Conservation (phyloP, 2,888 invertebrate species). For the Xestia sexstrigata region DNA sequence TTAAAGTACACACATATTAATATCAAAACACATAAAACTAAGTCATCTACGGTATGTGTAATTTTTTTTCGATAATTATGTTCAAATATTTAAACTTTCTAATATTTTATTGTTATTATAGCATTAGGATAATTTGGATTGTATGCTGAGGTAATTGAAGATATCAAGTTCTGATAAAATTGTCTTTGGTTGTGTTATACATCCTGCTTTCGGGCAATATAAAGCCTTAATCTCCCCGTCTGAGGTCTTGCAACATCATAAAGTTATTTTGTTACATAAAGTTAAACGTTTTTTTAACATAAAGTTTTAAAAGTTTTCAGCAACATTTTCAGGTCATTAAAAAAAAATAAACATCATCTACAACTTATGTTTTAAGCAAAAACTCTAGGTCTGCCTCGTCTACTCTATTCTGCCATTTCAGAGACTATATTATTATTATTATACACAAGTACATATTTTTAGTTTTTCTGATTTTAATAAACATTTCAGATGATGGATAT, state of each 20-base stretch:
- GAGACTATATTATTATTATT: not conserved
- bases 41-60: conserved; percentile 86
- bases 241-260: not conserved
- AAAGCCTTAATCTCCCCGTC: not conserved
- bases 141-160: conserved; percentile 10
- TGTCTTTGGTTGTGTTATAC: not conserved
- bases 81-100: not conserved
- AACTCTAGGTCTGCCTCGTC: not conserved
- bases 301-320: too few species aligned
- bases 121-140: not conserved
- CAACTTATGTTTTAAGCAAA: not conserved
- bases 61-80: not conserved
- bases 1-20: conserved; percentile 92
- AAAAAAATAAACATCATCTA: not conserved
- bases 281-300: too few species aligned
- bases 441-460: not conserved
- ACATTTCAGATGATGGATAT: conserved; percentile 84
- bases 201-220: not conserved
- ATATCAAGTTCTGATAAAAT: not conserved
- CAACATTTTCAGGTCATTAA: too few species aligned
- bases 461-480: conserved; percentile 31
- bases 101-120: not conserved
- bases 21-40: conserved; percentile 87
- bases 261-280: not conserved
- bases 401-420: not conserved